Evolutionary conservation across 2,888 invertebrate species (phyloP).

Genomic region (Entomobrya proxima): DNA sequence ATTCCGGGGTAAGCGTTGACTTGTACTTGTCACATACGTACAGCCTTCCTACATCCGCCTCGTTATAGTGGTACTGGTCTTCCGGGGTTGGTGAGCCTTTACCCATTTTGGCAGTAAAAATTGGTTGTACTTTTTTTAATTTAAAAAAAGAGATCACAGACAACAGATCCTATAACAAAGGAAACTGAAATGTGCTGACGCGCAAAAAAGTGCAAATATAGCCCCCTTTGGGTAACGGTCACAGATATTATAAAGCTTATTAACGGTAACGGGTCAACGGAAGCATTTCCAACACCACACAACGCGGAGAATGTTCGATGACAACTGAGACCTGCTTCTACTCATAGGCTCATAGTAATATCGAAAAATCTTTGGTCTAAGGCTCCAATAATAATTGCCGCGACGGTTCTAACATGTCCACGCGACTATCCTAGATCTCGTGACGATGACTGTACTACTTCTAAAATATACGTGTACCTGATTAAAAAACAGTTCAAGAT

Average conservation of each 20-base stretch:
- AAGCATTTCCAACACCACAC: not conserved
- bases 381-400: no score
- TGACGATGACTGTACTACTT: no score
- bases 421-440: no score
- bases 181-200: not conserved
- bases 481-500: no score
- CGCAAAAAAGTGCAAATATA: not conserved
- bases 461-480: no score
- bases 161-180: not conserved
- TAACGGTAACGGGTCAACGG: no score
- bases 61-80: conserved; percentile 54
- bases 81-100: conserved; percentile 74
- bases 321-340: not conserved
- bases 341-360: not conserved
- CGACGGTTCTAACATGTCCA: no score
- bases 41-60: conserved; percentile 54
- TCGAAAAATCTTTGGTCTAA: no score
- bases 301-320: conserved; percentile 1
- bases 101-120: no score
- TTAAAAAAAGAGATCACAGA: not conserved
- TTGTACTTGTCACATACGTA: conserved; percentile 81
- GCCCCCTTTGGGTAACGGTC: no score
- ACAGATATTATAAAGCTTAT: no score
- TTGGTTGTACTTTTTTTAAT: not conserved
- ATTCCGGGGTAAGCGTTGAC: conserved; percentile 80